Percentiles rank a stretch among this genome's conserved stretches.
phyloP scores from a whole-genome alignment of 2,797 vertebrate genomes.

The Apogon hyalosoma region DNA sequence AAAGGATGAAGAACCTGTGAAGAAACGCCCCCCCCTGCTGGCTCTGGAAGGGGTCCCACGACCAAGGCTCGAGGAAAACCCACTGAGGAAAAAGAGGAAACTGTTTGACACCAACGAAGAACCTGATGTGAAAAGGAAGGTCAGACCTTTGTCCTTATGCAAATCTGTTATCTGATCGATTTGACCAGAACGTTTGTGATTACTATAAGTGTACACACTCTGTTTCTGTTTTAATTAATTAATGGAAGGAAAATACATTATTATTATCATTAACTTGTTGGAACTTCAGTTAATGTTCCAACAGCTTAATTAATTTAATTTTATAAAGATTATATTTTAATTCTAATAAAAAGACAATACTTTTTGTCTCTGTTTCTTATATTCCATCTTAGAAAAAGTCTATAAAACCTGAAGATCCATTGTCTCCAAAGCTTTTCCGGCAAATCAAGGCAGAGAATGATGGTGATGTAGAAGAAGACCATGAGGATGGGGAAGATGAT shows the following conservation, averaged over 20 bases:
- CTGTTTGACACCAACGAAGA: constrained; percentile 92
- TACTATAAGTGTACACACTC: too few species aligned
- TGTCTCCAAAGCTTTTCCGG: constrained; percentile 85
- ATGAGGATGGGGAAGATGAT: constrained; percentile 79
- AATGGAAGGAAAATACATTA: too few species aligned
- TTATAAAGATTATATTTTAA: too few species aligned
- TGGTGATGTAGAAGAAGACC: constrained; percentile 65
- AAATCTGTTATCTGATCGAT: neutral
- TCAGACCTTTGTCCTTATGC: constrained; percentile 47
- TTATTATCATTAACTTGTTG: too few species aligned
- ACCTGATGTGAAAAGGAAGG: constrained; percentile 89
- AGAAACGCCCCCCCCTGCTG: constrained; percentile 83
- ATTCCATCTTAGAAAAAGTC: constrained; percentile 85
- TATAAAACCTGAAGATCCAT: constrained; percentile 86
- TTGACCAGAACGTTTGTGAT: too few species aligned
- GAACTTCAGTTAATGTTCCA: too few species aligned
- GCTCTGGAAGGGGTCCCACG: constrained; percentile 84
- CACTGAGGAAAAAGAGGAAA: constrained; percentile 92
- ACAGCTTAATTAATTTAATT: too few species aligned
- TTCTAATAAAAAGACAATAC: neutral
- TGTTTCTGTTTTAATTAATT: too few species aligned
- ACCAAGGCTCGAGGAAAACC: constrained; percentile 85
- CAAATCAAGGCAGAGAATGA: constrained; percentile 92
- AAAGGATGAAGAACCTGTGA: constrained; percentile 87
- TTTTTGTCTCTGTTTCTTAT: constrained; percentile 6